These are phyloP conservation scores for Cephalopholis sonnerati DNA, from an alignment of 2,113 vertebrate species.

Conservation along the genomic window DNA sequence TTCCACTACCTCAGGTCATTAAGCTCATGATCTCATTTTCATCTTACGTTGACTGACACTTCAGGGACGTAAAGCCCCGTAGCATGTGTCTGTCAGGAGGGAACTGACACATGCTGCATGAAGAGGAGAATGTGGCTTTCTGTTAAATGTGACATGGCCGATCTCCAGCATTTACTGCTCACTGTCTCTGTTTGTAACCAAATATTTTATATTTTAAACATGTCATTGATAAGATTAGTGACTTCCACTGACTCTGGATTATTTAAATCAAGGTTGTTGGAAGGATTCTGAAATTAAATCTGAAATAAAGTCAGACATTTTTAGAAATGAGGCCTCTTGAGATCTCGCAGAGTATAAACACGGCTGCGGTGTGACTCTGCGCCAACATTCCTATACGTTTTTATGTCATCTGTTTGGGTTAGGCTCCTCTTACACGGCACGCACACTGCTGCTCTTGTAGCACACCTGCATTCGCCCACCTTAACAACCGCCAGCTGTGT, in stretches of 20 bases:
- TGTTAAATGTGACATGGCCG: background rate
- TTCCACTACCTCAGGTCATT: constrained; percentile 29
- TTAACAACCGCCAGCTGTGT: constrained; percentile 72
- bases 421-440: constrained; percentile 39
- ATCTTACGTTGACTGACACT: constrained; percentile 50
- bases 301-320: constrained; percentile 17
- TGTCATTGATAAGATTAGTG: background rate
- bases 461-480: constrained; percentile 72
- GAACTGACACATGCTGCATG: background rate
- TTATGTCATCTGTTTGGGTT: constrained; percentile 69
- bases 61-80: constrained; percentile 27
- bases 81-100: constrained; percentile 30
- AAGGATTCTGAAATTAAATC: constrained; percentile 4
- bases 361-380: constrained; percentile 33
- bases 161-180: background rate
- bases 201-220: background rate
- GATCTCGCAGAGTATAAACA: constrained; percentile 5
- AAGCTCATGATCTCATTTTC: constrained; percentile 65
- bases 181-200: background rate
- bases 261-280: background rate
- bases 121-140: constrained; percentile 2
- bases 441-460: constrained; percentile 60
- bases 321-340: constrained; percentile 13
- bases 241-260: background rate
- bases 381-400: constrained; percentile 49